A percentile compares a stretch with the other conserved stretches of the same genome.
Conservation (phyloP, 2,113 vertebrate species). For the Ictalurus punctatus region DNA sequence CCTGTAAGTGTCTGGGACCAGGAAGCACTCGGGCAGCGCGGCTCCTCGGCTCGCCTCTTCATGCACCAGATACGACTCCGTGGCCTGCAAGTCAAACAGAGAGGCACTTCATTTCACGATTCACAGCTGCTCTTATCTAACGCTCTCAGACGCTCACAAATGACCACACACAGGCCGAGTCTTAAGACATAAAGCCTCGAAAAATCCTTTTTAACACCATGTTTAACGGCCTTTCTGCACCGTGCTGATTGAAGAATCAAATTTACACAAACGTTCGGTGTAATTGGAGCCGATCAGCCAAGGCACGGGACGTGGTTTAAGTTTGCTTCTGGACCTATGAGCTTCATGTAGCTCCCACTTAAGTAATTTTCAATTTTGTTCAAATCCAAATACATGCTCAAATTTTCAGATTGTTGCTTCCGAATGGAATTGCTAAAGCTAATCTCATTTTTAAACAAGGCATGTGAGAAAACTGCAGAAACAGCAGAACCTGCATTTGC, state of each 20-base stretch:
- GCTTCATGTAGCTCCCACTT: not conserved
- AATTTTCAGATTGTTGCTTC: not conserved
- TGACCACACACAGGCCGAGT: constrained; percentile 24
- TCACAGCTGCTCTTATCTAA: constrained; percentile 41
- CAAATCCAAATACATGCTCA: not conserved
- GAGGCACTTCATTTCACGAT: constrained; percentile 45
- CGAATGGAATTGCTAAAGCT: not conserved
- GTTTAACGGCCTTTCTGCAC: constrained; percentile 10
- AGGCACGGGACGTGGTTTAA: not conserved
- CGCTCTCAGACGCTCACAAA: constrained; percentile 32
- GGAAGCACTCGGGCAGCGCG: constrained; percentile 79
- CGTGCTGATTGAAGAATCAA: constrained; percentile 13
- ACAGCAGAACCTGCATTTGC: not conserved
- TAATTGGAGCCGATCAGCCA: constrained; percentile 11
- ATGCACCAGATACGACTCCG: constrained; percentile 78
- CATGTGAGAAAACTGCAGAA: not conserved
- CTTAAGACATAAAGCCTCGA: constrained; percentile 10
- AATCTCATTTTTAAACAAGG: not conserved
- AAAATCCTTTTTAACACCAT: not conserved
- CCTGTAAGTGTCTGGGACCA: constrained; percentile 78
- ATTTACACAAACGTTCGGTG: constrained; percentile 7
- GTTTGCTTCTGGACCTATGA: not conserved
- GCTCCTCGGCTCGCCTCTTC: constrained; percentile 75
- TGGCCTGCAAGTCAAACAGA: constrained; percentile 68
- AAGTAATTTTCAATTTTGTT: not conserved